phyloP scores from a whole-genome alignment of 2,113 vertebrate species.

The Phalacrocorax aristotelis region DNA sequence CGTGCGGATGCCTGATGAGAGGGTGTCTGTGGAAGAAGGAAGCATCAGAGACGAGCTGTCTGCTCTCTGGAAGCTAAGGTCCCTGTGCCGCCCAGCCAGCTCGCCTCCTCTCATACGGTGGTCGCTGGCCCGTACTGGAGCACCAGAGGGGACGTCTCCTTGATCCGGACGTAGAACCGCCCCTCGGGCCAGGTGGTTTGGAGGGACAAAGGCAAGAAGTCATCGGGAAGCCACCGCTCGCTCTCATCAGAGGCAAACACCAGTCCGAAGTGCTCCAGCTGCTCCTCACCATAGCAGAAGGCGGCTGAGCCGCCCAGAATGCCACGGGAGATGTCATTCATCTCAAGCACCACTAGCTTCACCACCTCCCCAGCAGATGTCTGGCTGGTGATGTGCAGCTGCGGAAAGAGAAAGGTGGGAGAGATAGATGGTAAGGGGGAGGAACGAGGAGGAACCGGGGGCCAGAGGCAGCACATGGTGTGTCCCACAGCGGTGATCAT shows the following conservation, averaged over 20 bases:
- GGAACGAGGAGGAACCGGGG: background rate
- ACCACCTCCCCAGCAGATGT: constrained; percentile 84
- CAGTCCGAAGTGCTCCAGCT: constrained; percentile 86
- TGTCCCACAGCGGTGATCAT: background rate
- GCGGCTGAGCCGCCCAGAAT: constrained; percentile 64
- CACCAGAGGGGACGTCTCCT: constrained; percentile 84
- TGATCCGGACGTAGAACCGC: constrained; percentile 84
- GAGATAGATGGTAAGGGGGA: background rate
- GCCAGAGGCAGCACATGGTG: rapidly evolving
- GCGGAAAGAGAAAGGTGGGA: constrained; percentile 21
- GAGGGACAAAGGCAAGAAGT: constrained; percentile 83
- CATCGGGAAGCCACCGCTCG: constrained; percentile 87
- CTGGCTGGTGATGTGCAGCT: constrained; percentile 83
- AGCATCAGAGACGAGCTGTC: constrained; percentile 64
- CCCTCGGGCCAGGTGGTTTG: constrained; percentile 82
- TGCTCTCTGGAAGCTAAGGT: constrained; percentile 30
- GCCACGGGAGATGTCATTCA: constrained; percentile 75
- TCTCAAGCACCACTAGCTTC: constrained; percentile 87
- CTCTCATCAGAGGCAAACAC: constrained; percentile 76
- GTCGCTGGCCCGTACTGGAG: constrained; percentile 83
- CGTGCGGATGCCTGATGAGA: constrained; percentile 13
- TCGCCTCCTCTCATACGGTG: constrained; percentile 78
- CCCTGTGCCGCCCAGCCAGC: rapidly evolving
- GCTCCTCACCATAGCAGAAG: constrained; percentile 77
- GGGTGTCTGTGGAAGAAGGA: constrained; percentile 69